Evolutionary conservation across 2,113 vertebrate species (phyloP).

Genomic region (Phylloscopus trochilus): DNA sequence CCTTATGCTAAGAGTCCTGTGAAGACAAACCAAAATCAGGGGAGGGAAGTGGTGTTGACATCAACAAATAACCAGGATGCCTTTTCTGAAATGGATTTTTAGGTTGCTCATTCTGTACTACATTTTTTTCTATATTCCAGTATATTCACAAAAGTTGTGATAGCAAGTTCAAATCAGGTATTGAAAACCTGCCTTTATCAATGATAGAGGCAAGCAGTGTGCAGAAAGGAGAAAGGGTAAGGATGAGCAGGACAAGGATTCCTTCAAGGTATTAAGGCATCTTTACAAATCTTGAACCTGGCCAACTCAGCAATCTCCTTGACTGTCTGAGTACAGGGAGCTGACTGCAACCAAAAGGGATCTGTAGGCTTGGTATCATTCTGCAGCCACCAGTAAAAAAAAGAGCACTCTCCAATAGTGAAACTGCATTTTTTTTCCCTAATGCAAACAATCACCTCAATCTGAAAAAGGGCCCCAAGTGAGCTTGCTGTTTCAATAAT

Average conservation of each 20-base stretch:
- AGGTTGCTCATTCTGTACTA: neutral
- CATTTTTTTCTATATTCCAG: neutral
- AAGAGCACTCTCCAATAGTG: accelerated
- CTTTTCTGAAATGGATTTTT: neutral
- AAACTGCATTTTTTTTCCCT: neutral
- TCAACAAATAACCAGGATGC: neutral
- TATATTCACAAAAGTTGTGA: neutral
- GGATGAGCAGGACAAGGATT: neutral
- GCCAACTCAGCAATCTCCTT: neutral
- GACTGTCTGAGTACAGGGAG: neutral
- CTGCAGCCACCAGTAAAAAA: neutral
- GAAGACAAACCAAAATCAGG: neutral
- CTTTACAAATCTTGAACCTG: neutral
- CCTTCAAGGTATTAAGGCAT: neutral
- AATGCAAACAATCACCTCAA: neutral
- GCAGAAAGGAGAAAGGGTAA: neutral
- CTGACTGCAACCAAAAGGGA: neutral
- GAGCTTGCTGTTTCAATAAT: neutral
- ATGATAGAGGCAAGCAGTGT: accelerated
- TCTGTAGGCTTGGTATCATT: neutral
- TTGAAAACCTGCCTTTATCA: neutral
- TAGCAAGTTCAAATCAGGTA: neutral
- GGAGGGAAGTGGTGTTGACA: neutral
- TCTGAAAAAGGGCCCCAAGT: neutral
- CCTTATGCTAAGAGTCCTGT: neutral